These are phyloP conservation scores for Hydrophis major DNA, from an alignment of 2,797 vertebrate genomes.

Conservation along the genomic window DNA sequence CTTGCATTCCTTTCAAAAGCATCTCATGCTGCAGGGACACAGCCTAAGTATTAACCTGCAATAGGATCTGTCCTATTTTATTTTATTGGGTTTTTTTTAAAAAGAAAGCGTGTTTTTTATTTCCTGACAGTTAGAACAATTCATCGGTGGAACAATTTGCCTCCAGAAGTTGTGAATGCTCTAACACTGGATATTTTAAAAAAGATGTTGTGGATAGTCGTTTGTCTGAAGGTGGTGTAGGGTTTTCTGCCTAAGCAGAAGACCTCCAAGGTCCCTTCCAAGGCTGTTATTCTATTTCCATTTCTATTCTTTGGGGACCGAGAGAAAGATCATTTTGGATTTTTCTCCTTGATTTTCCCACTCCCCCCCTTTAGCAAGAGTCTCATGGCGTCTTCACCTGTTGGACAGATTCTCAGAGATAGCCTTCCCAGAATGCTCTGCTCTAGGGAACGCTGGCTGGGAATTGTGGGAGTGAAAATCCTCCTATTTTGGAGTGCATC, in stretches of 20 bases:
- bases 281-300: too few species aligned
- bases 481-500: background rate
- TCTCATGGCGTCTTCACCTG: slow-evolving; percentile 40
- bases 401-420: slow-evolving; percentile 43
- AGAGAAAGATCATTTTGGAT: slow-evolving; percentile 40
- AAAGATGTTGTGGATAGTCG: too few species aligned
- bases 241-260: too few species aligned
- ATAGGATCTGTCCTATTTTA: slow-evolving; percentile 14
- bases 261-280: too few species aligned
- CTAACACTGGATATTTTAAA: too few species aligned
- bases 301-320: slow-evolving; percentile 27
- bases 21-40: background rate
- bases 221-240: too few species aligned
- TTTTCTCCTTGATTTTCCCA: slow-evolving; percentile 34
- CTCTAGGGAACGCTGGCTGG: background rate
- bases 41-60: background rate
- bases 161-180: too few species aligned
- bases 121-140: too few species aligned
- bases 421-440: background rate
- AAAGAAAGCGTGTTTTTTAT: slow-evolving; percentile 55
- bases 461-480: background rate
- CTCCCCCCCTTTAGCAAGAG: slow-evolving; percentile 19
- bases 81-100: too few species aligned
- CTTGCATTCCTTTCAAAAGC: background rate
- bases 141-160: too few species aligned